phyloP scores from a whole-genome alignment of 2,888 invertebrate species.

The Gastrophysa polygoni region DNA sequence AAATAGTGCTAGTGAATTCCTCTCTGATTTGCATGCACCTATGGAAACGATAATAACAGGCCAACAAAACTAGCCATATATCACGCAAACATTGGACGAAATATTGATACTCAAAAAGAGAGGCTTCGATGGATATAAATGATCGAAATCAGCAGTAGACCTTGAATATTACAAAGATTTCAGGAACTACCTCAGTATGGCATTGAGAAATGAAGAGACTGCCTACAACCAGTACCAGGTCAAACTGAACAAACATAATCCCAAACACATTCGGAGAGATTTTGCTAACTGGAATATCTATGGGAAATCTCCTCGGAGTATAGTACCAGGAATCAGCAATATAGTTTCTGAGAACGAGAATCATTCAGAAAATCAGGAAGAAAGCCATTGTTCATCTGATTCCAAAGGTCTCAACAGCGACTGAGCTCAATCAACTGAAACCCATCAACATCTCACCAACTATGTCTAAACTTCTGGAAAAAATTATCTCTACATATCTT shows the following conservation, averaged over 20 bases:
- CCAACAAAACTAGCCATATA: neutral
- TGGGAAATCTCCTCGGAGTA: neutral
- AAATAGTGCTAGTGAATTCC: neutral
- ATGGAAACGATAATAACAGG: neutral
- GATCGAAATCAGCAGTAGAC: neutral
- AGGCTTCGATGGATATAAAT: neutral
- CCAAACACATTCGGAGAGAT: neutral
- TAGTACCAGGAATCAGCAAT: neutral
- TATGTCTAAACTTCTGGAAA: neutral
- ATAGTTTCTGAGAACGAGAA: neutral
- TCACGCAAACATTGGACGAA: neutral
- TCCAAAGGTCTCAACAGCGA: neutral
- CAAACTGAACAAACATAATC: neutral
- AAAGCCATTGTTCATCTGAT: neutral
- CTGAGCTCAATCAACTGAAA: neutral
- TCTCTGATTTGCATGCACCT: conserved; percentile 4
- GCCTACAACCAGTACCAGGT: neutral
- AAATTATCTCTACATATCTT: neutral
- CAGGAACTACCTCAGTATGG: neutral
- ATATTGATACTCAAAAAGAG: neutral
- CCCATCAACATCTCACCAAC: neutral
- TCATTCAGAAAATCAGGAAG: neutral
- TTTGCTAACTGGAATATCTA: neutral
- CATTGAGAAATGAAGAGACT: neutral
- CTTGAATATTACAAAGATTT: neutral